Conservation (phyloP, 2,888 invertebrate genomes). For the Octodonta nipae region DNA sequence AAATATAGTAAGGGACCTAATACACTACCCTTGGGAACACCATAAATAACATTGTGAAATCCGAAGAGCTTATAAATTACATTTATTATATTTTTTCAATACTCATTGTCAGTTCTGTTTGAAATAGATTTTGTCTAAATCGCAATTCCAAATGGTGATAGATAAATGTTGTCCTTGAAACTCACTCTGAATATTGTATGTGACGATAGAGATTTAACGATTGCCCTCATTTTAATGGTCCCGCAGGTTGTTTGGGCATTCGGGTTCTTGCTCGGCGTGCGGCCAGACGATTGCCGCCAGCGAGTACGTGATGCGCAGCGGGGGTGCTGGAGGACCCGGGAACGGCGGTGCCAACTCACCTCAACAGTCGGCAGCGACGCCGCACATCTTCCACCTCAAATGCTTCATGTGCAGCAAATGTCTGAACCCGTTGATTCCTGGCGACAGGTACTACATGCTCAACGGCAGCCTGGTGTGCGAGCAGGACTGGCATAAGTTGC, state of each 20-base stretch:
- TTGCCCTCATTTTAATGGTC: constrained; percentile 30
- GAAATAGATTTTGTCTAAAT: no score
- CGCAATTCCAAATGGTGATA: no score
- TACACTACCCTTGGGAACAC: no score
- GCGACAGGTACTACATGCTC: constrained; percentile 78
- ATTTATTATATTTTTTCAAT: no score
- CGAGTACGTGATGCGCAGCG: constrained; percentile 84
- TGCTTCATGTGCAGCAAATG: constrained; percentile 93
- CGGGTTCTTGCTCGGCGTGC: constrained; percentile 83
- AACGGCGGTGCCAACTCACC: constrained; percentile 38
- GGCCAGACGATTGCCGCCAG: constrained; percentile 84
- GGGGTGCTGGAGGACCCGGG: constrained; percentile 45
- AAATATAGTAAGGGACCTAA: no score
- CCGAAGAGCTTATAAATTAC: no score
- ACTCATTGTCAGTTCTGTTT: no score
- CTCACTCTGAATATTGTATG: no score
- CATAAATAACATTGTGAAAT: no score
- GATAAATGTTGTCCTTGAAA: no score
- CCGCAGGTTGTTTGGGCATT: constrained; percentile 78
- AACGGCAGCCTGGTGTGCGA: constrained; percentile 86
- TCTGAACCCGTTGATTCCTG: constrained; percentile 73
- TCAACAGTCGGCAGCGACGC: constrained; percentile 44
- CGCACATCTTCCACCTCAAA: constrained; percentile 83
- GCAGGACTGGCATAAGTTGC: constrained; percentile 87
- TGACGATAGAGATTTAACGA: constrained; percentile 26